Base-by-base conservation (phyloP, 2,797 vertebrate genomes). In the Borostomias antarcticus region DNA sequence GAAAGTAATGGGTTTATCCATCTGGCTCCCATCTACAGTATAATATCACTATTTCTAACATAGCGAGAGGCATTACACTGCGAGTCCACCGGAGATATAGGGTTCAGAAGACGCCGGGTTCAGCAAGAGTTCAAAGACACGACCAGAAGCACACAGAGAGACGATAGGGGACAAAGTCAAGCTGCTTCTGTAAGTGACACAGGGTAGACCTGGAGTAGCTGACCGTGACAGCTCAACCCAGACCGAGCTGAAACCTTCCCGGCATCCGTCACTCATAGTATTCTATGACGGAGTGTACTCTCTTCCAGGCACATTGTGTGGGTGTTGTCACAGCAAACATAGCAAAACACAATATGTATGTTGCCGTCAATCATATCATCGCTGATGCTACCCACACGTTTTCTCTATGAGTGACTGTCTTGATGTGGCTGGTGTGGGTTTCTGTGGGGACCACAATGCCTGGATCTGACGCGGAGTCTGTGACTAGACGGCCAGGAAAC, bases 351-450 rank as follows among this genome's bases (percentile, higher is more conserved):
- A 66, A 68, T 58, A 5, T 61, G 73, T 35, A 19, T 47, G 40
- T 48, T 19, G 59, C 17, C 30, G 59, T 32, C 17, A 13, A 40
- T 29, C 11, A 17, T n/a, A 28, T 21, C 25, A 13, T 69, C 53
- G 51, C 50, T 30, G 64, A 73, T 68, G 72, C 64, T 62, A 56
- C 71, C 66, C 61, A 43, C 68, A 1, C 29, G 58, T 66, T 78
- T 51, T 85, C 60, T 48, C 78, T 26, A 25, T 37, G 51, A 47
- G 13, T 64, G 75, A 79, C 57, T 40, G 15, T 72, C 85, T 85
- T 86, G 81, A 85, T 83, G 85, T 80, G 78, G 77, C 63, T 72
- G 71, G 52, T 35, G 72, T 66, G 76, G 72, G 69, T 80, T 86
- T 80, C 70, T 43, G 76, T 77, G 75, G 62, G 75, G 71, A 65